phyloP scores from a whole-genome alignment of 1,140 invertebrate species.

The Ruditapes philippinarum region DNA sequence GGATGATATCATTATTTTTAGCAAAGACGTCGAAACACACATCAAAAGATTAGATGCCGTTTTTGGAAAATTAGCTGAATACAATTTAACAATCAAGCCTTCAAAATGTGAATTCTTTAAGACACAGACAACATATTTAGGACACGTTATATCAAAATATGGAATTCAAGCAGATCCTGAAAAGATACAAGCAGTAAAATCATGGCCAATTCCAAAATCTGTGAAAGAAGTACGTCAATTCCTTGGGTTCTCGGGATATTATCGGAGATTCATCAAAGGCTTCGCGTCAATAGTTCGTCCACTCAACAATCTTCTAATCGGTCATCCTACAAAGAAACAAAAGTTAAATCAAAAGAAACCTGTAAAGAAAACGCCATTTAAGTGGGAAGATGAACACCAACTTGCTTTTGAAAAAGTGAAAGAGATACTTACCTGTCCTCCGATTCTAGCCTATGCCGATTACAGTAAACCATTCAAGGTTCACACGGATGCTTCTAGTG shows the following conservation, averaged over 20 bases:
- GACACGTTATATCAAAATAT: conserved; percentile 69
- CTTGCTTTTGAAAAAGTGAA: conserved; percentile 71
- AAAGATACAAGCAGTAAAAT: conserved; percentile 75
- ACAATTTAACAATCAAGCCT: conserved; percentile 66
- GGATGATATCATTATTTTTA: conserved; percentile 74
- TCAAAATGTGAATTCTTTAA: conserved; percentile 84
- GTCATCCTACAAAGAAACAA: conserved; percentile 14
- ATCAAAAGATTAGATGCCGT: not conserved
- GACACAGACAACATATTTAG: conserved; percentile 69
- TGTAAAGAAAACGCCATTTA: not conserved
- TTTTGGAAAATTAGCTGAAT: conserved; percentile 28
- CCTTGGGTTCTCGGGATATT: conserved; percentile 68
- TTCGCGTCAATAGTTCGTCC: conserved; percentile 74
- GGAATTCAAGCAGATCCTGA: conserved; percentile 73
- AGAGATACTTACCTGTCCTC: conserved; percentile 20
- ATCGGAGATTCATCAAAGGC: conserved; percentile 83
- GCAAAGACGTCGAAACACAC: conserved; percentile 7
- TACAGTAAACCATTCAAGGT: conserved; percentile 68
- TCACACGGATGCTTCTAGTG: conserved; percentile 71
- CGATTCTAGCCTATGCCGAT: conserved; percentile 70
- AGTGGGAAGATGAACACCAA: conserved; percentile 32
- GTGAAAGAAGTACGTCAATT: conserved; percentile 74
- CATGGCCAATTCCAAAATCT: conserved; percentile 82
- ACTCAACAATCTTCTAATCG: conserved; percentile 67
- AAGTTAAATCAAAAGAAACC: conserved; percentile 5